Evolutionary conservation across 2,888 invertebrate species (phyloP).

Genomic region (Trissolcus japonicus): DNA sequence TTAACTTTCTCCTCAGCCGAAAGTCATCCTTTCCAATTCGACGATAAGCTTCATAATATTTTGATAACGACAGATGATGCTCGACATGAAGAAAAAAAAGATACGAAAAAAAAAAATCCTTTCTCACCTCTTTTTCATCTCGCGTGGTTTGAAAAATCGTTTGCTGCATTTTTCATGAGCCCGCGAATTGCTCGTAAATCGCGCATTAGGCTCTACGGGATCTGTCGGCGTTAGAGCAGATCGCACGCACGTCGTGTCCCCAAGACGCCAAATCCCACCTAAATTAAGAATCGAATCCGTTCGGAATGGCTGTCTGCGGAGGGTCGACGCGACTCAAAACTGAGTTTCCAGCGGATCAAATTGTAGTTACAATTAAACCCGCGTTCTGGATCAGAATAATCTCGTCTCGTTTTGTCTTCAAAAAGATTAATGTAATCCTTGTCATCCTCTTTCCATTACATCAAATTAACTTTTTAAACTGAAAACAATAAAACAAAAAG

Average conservation of each 20-base stretch:
- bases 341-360: constrained; percentile 1
- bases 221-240: neutral
- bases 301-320: neutral
- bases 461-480: no score
- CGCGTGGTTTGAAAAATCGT: constrained; percentile 52
- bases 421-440: no score
- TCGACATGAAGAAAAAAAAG: constrained; percentile 53
- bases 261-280: constrained; percentile 12
- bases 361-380: constrained; percentile 22
- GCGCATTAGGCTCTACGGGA: constrained; percentile 46
- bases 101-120: constrained; percentile 7
- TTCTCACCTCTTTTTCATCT: constrained; percentile 33
- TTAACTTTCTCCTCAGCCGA: constrained; percentile 39
- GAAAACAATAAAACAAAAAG: no score
- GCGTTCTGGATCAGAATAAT: constrained; percentile 6
- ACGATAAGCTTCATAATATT: constrained; percentile 49
- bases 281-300: constrained; percentile 33
- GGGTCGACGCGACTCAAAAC: constrained; percentile 14
- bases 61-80: constrained; percentile 57
- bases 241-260: constrained; percentile 16
- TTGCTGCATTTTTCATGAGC: constrained; percentile 57
- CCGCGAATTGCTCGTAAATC: constrained; percentile 58
- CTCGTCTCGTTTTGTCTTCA: no score
- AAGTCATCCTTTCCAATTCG: constrained; percentile 48
- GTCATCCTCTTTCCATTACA: no score